These are phyloP conservation scores for Rhea pennata DNA, from an alignment of 2,113 vertebrate genomes.

Conservation along the genomic window DNA sequence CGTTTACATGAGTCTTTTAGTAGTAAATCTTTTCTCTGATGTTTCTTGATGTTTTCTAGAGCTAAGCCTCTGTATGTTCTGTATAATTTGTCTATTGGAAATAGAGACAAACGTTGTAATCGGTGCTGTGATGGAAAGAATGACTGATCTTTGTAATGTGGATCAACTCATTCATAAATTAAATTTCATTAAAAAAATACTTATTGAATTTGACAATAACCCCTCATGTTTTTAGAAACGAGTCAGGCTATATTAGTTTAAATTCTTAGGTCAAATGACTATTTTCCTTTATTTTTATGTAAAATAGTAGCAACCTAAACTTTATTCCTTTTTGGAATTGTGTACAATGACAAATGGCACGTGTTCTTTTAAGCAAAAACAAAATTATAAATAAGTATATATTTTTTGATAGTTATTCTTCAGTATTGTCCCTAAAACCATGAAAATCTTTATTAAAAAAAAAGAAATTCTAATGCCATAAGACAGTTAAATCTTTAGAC, in stretches of 20 bases:
- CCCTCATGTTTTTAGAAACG: not conserved
- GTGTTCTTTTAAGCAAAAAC: not conserved
- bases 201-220: not conserved
- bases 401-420: not conserved
- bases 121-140: not conserved
- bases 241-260: not conserved
- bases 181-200: not conserved
- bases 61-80: not conserved
- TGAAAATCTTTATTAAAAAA: not conserved
- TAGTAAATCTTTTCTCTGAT: constrained; percentile 15
- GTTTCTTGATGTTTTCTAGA: constrained; percentile 32
- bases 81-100: not conserved
- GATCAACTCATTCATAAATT: not conserved
- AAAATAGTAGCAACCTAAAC: not conserved
- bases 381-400: not conserved
- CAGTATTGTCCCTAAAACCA: not conserved
- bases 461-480: not conserved
- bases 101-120: not conserved
- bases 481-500: not conserved
- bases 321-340: not conserved
- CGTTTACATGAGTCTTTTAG: not conserved
- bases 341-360: not conserved
- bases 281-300: not conserved
- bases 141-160: not conserved
- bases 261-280: not conserved